Percentiles rank a stretch among this genome's conserved stretches.
Conservation (phyloP, 64 coral and sea anemone species). For the Montipora capricornis region DNA sequence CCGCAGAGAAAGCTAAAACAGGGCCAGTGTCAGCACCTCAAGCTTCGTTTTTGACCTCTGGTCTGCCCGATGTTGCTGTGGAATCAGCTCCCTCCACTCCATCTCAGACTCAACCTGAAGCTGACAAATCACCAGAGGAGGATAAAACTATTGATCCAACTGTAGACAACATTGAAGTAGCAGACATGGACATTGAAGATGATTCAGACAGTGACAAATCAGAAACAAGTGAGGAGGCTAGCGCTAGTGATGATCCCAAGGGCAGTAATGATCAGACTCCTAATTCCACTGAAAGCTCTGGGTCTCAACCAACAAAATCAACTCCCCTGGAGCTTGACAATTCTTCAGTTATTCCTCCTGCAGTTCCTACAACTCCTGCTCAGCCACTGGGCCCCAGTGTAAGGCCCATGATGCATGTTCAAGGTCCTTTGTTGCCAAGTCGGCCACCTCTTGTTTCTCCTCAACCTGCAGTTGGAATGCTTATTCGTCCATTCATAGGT, state of each 20-base stretch:
- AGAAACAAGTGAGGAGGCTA: conserved; percentile 66
- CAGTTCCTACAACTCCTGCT: conserved; percentile 1
- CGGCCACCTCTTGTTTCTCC: conserved; percentile 24
- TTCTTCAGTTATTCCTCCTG: conserved; percentile 20
- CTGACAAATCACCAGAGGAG: conserved; percentile 48
- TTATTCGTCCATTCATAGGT: conserved; percentile 34
- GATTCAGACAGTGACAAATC: conserved; percentile 91
- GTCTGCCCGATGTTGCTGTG: conserved; percentile 78
- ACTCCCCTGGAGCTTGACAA: neutral
- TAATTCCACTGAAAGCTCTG: conserved; percentile 36
- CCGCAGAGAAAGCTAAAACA: conserved; percentile 90
- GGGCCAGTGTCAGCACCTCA: conserved; percentile 94
- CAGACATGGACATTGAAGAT: conserved; percentile 98
- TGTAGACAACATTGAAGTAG: conserved; percentile 97
- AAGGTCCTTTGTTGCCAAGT: neutral
- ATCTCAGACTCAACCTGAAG: conserved; percentile 25
- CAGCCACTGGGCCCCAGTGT: neutral
- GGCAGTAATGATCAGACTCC: conserved; percentile 70
- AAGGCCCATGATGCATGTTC: neutral
- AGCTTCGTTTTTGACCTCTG: conserved; percentile 90
- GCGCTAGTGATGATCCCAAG: conserved; percentile 9
- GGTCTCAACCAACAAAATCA: conserved; percentile 11
- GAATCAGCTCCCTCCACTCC: conserved; percentile 78
- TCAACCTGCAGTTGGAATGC: conserved; percentile 35
- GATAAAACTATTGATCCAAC: conserved; percentile 81